Conservation (phyloP, 1,140 invertebrate species). For the Archivesica marissinica region DNA sequence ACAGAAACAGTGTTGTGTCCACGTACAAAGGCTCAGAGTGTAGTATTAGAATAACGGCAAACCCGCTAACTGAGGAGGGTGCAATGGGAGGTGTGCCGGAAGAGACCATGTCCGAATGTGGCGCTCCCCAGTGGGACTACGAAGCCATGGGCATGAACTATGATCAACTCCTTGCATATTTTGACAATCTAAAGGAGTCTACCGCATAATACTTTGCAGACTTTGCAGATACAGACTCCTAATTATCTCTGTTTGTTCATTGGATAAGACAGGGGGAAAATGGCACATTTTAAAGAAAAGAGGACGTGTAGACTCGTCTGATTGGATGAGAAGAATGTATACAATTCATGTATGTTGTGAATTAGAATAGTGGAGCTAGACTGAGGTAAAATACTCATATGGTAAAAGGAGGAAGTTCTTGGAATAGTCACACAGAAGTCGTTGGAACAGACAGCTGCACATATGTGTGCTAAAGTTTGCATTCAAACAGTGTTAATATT, state of each 20-base stretch:
- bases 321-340: too few species aligned
- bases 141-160: slow-evolving; percentile 94
- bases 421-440: too few species aligned
- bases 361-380: too few species aligned
- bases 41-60: slow-evolving; percentile 84
- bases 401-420: too few species aligned
- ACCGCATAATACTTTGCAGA: slow-evolving; percentile 84
- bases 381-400: too few species aligned
- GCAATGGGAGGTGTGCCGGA: slow-evolving; percentile 63
- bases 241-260: not conserved
- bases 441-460: too few species aligned
- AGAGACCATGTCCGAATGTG: slow-evolving; percentile 46
- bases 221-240: not conserved
- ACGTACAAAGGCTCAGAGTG: slow-evolving; percentile 84
- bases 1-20: slow-evolving; percentile 81
- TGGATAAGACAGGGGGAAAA: not conserved
- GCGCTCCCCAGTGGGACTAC: slow-evolving; percentile 83
- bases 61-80: slow-evolving; percentile 79
- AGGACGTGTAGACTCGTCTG: too few species aligned
- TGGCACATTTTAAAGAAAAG: not conserved
- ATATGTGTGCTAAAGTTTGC: too few species aligned
- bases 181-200: slow-evolving; percentile 97
- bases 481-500: too few species aligned
- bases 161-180: slow-evolving; percentile 98
- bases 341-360: too few species aligned